Evolutionary conservation across 2,113 vertebrate species (phyloP).

Genomic region (Equus quagga): DNA sequence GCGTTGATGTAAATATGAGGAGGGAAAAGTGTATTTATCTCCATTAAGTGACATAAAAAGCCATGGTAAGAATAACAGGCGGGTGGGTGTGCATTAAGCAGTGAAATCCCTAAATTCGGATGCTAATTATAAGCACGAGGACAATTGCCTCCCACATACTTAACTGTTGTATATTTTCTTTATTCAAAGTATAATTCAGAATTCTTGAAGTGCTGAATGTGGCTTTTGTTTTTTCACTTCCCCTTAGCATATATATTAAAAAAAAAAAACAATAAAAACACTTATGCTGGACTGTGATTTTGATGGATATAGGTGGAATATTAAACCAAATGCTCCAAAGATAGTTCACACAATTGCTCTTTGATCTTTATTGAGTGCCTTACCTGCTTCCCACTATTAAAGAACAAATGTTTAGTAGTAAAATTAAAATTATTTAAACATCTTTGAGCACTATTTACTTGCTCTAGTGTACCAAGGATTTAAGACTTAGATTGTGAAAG

Average conservation of each 20-base stretch:
- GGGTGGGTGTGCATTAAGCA: conserved; percentile 79
- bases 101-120: conserved; percentile 84
- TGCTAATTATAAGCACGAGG: conserved; percentile 85
- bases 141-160: conserved; percentile 85
- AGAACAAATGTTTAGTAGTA: conserved; percentile 30
- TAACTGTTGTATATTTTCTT: conserved; percentile 81
- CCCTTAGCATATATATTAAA: conserved; percentile 29
- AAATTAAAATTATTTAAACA: conserved; percentile 61
- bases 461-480: neutral
- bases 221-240: conserved; percentile 78
- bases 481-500: conserved; percentile 11
- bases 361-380: neutral
- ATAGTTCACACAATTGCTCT: conserved; percentile 27
- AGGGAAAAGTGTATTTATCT: conserved; percentile 85
- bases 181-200: conserved; percentile 76
- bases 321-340: neutral
- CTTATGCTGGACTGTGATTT: conserved; percentile 4
- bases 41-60: conserved; percentile 83
- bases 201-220: conserved; percentile 82
- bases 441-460: conserved; percentile 23
- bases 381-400: conserved; percentile 26
- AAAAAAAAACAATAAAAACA: neutral
- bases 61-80: conserved; percentile 77
- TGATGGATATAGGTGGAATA: conserved; percentile 43
- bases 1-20: conserved; percentile 84